Percentiles rank a stretch among this genome's conserved stretches.
Evolutionary conservation across 53 echinoderm and acorn worm genomes (phyloP).

Genomic region (Holothuria leucospilota): DNA sequence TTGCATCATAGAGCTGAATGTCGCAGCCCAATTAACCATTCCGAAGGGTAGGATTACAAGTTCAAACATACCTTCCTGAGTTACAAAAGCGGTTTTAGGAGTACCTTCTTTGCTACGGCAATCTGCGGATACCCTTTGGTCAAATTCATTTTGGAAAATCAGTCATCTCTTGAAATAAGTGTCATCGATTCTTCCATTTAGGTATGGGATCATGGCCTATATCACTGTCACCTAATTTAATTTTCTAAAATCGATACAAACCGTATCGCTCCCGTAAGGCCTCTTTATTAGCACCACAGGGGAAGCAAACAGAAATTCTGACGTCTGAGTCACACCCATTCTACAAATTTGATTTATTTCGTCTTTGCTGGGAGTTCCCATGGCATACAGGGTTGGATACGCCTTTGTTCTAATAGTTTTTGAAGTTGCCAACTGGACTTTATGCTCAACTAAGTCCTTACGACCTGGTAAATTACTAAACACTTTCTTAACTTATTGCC

Average conservation of each 20-base stretch:
- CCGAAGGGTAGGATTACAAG: neutral
- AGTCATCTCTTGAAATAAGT: slow-evolving; percentile 14
- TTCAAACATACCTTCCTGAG: too few species aligned
- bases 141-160: slow-evolving; percentile 56
- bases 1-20: neutral
- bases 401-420: slow-evolving; percentile 33
- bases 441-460: slow-evolving; percentile 49
- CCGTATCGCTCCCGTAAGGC: neutral
- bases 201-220: slow-evolving; percentile 68
- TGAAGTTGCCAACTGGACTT: slow-evolving; percentile 22
- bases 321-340: neutral
- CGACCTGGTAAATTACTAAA: slow-evolving; percentile 50
- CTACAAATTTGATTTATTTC: slow-evolving; percentile 10
- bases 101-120: slow-evolving; percentile 37
- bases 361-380: slow-evolving; percentile 2
- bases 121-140: slow-evolving; percentile 76
- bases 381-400: slow-evolving; percentile 41
- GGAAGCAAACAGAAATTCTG: slow-evolving; percentile 4
- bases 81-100: neutral
- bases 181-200: slow-evolving; percentile 43
- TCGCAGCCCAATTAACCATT: neutral
- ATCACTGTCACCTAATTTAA: slow-evolving; percentile 57
- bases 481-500: neutral
- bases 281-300: slow-evolving; percentile 7
- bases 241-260: slow-evolving; percentile 29